Percentiles rank a stretch among this genome's conserved stretches.
These are phyloP conservation scores for Drosophila ficusphila DNA, from an alignment of 1,140 invertebrate genomes.

Conservation along the genomic window DNA sequence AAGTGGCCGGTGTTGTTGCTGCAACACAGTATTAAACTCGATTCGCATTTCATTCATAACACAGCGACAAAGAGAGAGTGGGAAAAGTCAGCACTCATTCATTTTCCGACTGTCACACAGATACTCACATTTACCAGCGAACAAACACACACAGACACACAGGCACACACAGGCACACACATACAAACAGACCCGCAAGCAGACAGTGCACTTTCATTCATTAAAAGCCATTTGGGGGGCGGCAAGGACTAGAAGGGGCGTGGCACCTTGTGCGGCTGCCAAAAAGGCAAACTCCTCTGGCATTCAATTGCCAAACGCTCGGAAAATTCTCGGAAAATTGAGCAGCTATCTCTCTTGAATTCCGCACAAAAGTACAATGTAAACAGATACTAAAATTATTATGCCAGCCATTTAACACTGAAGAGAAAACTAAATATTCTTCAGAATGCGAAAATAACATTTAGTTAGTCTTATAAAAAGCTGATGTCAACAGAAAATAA, in stretches of 20 bases:
- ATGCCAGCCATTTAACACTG: background rate
- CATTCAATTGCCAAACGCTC: background rate
- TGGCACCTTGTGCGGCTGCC: background rate
- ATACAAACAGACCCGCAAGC: background rate
- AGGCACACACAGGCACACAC: background rate
- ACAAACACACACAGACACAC: slow-evolving; percentile 3
- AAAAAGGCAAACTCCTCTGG: background rate
- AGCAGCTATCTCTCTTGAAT: background rate
- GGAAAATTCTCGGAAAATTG: background rate
- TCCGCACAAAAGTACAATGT: background rate
- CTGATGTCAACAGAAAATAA: no score
- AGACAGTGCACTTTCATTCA: slow-evolving; percentile 66
- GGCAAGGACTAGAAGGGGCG: background rate
- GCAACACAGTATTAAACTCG: slow-evolving; percentile 18
- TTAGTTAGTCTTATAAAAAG: no score
- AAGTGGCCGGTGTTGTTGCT: slow-evolving; percentile 2
- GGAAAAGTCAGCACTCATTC: slow-evolving; percentile 49
- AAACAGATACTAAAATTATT: no score
- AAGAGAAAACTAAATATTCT: background rate
- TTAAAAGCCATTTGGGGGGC: slow-evolving; percentile 51
- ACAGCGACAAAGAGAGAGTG: background rate
- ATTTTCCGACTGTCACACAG: slow-evolving; percentile 43
- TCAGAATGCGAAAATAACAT: no score
- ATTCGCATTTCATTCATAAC: slow-evolving; percentile 68
- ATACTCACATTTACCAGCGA: slow-evolving; percentile 5